Percentiles rank a stretch among this genome's conserved stretches.
Evolutionary conservation across 2,113 vertebrate species (phyloP).

Genomic region (Tor tambroides): DNA sequence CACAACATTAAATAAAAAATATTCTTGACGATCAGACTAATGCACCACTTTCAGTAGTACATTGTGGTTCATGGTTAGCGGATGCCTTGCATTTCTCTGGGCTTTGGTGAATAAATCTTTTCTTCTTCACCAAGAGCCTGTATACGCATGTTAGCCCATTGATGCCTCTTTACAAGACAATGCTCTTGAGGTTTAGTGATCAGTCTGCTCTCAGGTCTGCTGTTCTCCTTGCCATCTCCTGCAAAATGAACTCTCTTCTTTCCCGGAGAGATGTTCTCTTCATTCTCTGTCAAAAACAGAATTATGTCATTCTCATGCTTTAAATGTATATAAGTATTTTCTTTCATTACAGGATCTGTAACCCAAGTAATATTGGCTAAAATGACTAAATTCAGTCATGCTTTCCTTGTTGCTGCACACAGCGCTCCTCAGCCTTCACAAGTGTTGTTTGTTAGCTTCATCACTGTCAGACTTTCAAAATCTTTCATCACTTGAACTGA

Average conservation of each 20-base stretch:
- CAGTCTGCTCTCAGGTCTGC: constrained; percentile 45
- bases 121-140: constrained; percentile 82
- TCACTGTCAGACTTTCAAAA: too few species aligned
- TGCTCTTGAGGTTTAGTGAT: constrained; percentile 71
- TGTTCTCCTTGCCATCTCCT: constrained; percentile 83
- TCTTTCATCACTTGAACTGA: too few species aligned
- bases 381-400: too few species aligned
- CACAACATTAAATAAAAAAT: not conserved
- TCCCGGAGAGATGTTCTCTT: constrained; percentile 70
- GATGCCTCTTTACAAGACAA: constrained; percentile 79
- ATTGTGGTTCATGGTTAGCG: constrained; percentile 69
- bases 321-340: not conserved
- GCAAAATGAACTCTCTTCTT: constrained; percentile 89
- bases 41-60: not conserved
- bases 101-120: constrained; percentile 80
- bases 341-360: not conserved
- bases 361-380: too few species aligned
- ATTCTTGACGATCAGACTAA: not conserved
- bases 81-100: constrained; percentile 87
- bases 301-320: not conserved
- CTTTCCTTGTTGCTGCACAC: too few species aligned
- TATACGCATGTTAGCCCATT: constrained; percentile 79
- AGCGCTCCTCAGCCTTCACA: too few species aligned
- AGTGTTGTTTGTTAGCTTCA: too few species aligned
- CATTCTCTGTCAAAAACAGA: constrained; percentile 70